Evolutionary conservation across 1,140 invertebrate genomes (phyloP).

Genomic region (Euwallacea similis): DNA sequence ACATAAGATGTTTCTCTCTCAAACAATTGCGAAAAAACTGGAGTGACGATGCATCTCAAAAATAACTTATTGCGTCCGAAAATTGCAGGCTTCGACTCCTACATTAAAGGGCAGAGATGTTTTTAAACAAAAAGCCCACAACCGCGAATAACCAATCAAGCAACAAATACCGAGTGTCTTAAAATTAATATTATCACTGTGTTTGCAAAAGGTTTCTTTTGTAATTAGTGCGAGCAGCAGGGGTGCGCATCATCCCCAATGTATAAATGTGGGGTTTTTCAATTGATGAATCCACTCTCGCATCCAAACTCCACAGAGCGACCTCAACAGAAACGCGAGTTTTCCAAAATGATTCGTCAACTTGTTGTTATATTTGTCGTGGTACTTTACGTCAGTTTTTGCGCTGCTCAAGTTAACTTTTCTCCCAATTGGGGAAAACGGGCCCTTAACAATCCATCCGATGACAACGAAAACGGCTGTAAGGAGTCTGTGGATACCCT

Average conservation of each 20-base stretch:
- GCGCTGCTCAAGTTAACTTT: slow-evolving; percentile 48
- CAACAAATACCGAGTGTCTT: slow-evolving; percentile 2
- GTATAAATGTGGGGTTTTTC: slow-evolving; percentile 27
- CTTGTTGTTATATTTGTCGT: slow-evolving; percentile 10
- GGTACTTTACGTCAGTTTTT: slow-evolving; percentile 37
- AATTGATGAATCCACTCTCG: slow-evolving; percentile 3
- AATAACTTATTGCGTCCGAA: no score
- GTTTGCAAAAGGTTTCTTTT: slow-evolving; percentile 22
- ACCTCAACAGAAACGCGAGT: slow-evolving; percentile 9
- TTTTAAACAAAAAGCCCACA: slow-evolving; percentile 5
- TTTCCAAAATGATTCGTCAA: slow-evolving; percentile 25
- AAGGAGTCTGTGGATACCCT: slow-evolving; percentile 47
- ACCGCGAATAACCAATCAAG: slow-evolving; percentile 3
- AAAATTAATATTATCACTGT: slow-evolving; percentile 13
- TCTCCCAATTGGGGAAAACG: slow-evolving; percentile 49
- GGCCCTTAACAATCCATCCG: slow-evolving; percentile 31
- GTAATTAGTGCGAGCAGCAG: slow-evolving; percentile 25
- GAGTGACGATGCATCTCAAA: no score
- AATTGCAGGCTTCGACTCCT: slow-evolving; percentile 9
- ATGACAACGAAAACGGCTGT: slow-evolving; percentile 43
- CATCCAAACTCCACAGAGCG: slow-evolving; percentile 9
- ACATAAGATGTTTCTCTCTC: no score
- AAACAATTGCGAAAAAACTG: no score
- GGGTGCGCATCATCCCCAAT: slow-evolving; percentile 21
- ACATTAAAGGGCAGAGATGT: background rate